Conservation (phyloP, 2,888 invertebrate species). For the Ormyrus nitidulus region DNA sequence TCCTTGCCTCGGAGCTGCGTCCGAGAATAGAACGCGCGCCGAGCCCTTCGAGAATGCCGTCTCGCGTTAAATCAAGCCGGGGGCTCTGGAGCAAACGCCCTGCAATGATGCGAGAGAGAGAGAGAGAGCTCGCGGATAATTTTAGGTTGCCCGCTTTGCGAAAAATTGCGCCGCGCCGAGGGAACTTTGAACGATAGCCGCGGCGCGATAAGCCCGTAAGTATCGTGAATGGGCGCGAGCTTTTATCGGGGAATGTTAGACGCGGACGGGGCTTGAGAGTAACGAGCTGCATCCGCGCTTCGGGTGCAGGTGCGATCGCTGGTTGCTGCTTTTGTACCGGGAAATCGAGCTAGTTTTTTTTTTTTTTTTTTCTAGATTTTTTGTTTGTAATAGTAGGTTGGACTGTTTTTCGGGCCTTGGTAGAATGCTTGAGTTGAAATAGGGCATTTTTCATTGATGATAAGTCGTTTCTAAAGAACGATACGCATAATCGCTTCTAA, state of each 20-base stretch:
- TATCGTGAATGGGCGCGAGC: background rate
- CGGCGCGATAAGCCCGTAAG: constrained; percentile 13
- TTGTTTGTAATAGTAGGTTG: too few relatives aligned
- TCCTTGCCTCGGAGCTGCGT: background rate
- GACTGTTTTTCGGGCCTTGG: too few relatives aligned
- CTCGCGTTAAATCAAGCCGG: constrained; percentile 63
- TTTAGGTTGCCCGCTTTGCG: constrained; percentile 51
- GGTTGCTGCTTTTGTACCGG: background rate
- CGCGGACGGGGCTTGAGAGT: too few relatives aligned
- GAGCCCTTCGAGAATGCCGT: constrained; percentile 59
- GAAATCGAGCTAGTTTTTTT: too few relatives aligned
- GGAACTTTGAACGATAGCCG: constrained; percentile 26
- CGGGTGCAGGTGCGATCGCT: constrained; percentile 6
- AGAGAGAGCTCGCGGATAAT: constrained; percentile 46
- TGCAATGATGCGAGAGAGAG: constrained; percentile 51
- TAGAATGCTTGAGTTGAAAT: too few relatives aligned
- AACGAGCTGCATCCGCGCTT: constrained; percentile 1
- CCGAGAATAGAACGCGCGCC: constrained; percentile 22
- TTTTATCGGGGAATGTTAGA: background rate
- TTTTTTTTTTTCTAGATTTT: too few relatives aligned
- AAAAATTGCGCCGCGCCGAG: constrained; percentile 25
- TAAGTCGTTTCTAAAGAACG: too few relatives aligned
- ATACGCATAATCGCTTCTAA: too few relatives aligned
- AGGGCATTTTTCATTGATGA: too few relatives aligned
- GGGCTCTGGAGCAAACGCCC: constrained; percentile 57